A percentile compares a stretch with the other conserved stretches of the same genome.
phyloP scores from a whole-genome alignment of 2,888 invertebrate species.

The Zhuqinia jingwanae region DNA sequence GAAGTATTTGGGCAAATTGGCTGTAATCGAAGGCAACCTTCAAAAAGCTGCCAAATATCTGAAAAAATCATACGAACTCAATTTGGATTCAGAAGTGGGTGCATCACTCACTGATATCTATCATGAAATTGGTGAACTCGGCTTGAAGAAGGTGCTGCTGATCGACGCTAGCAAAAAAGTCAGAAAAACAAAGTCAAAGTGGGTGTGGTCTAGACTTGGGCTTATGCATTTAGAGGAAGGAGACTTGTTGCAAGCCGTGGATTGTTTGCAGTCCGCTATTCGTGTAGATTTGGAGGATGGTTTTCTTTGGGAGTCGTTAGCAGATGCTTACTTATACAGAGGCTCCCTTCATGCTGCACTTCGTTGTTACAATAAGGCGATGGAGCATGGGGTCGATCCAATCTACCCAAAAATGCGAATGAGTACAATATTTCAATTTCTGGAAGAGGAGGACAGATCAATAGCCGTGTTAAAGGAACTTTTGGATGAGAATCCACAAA shows the following conservation, averaged over 20 bases:
- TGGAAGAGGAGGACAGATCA: conserved; percentile 89
- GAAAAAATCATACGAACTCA: conserved; percentile 90
- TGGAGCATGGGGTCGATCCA: conserved; percentile 85
- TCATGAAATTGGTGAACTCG: conserved; percentile 85
- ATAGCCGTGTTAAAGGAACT: conserved; percentile 86
- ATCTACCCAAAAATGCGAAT: conserved; percentile 89
- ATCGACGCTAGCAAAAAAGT: conserved; percentile 70
- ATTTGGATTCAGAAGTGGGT: conserved; percentile 87
- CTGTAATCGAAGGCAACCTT: conserved; percentile 82
- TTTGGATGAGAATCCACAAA: conserved; percentile 83
- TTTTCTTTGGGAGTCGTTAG: conserved; percentile 92
- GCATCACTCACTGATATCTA: conserved; percentile 89
- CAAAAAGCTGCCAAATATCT: conserved; percentile 91
- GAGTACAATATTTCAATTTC: conserved; percentile 87
- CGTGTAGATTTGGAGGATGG: conserved; percentile 84
- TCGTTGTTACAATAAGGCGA: conserved; percentile 90
- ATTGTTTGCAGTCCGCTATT: conserved; percentile 86
- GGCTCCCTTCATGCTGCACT: conserved; percentile 95
- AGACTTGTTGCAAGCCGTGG: conserved; percentile 88
- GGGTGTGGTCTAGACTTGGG: conserved; percentile 93
- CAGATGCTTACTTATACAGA: conserved; percentile 93
- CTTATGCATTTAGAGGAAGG: conserved; percentile 88
- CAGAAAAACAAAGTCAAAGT: conserved; percentile 82
- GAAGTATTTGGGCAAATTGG: conserved; percentile 76
- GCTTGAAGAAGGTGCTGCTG: conserved; percentile 71